Evolutionary conservation across 1,140 invertebrate genomes (phyloP).

Genomic region (Bombus huntii): DNA sequence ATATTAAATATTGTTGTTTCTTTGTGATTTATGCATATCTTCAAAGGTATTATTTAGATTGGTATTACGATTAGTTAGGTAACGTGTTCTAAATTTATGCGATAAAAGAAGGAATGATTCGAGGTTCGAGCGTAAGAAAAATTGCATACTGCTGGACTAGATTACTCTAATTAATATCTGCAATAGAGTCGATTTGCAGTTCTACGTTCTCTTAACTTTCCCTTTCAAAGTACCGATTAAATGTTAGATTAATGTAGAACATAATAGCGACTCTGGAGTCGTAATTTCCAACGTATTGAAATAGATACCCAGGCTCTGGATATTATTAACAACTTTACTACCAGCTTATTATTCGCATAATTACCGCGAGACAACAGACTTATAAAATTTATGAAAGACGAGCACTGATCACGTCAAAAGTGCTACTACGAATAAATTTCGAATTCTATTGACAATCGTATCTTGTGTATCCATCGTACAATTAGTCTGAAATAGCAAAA

Average conservation of each 20-base stretch:
- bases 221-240: neutral
- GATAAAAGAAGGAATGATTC: neutral
- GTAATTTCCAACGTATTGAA: neutral
- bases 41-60: neutral
- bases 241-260: neutral
- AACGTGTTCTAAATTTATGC: neutral
- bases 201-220: neutral
- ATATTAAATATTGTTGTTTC: neutral
- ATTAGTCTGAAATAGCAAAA: too few relatives aligned
- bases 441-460: neutral
- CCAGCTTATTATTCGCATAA: neutral
- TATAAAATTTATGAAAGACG: neutral
- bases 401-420: neutral
- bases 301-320: neutral
- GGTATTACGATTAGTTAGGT: neutral
- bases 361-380: neutral
- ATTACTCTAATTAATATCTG: neutral
- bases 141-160: neutral
- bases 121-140: neutral
- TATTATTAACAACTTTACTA: neutral
- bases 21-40: neutral
- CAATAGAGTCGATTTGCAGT: neutral
- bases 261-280: neutral
- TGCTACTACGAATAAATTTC: neutral
- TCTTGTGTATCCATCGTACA: neutral